Conservation (phyloP, 2,888 invertebrate species). For the Tethea ocularis region DNA sequence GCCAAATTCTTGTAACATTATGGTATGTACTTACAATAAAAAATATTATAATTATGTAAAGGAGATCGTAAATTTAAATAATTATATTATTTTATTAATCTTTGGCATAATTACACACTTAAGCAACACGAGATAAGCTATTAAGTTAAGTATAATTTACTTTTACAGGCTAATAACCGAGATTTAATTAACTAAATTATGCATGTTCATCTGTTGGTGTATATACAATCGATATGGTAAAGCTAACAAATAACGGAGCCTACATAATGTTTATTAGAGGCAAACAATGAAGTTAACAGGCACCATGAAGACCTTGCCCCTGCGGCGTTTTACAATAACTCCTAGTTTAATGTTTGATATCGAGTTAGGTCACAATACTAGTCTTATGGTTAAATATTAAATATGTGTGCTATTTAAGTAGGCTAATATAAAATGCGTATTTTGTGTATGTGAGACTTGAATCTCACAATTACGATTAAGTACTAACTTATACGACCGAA, state of each 20-base stretch:
- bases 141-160: constrained; percentile 16
- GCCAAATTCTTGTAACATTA: neutral
- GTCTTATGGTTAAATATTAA: constrained; percentile 9
- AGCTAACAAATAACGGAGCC: constrained; percentile 49
- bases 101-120: neutral
- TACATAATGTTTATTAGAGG: constrained; percentile 58
- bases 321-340: constrained; percentile 55
- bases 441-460: no score
- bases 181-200: constrained; percentile 36
- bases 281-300: constrained; percentile 60
- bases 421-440: neutral
- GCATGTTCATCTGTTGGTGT: constrained; percentile 26
- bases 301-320: constrained; percentile 58
- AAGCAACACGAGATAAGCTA: neutral
- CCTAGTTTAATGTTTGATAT: constrained; percentile 56
- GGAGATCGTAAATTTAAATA: neutral
- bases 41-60: neutral
- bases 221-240: constrained; percentile 45
- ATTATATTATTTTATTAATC: neutral
- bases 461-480: neutral
- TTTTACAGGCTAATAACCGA: constrained; percentile 23
- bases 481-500: neutral
- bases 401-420: neutral
- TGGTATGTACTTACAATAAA: neutral
- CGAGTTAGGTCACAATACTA: constrained; percentile 39